These are phyloP conservation scores for Apomyelois bistriatella DNA, from an alignment of 2,888 invertebrate species.

Conservation along the genomic window DNA sequence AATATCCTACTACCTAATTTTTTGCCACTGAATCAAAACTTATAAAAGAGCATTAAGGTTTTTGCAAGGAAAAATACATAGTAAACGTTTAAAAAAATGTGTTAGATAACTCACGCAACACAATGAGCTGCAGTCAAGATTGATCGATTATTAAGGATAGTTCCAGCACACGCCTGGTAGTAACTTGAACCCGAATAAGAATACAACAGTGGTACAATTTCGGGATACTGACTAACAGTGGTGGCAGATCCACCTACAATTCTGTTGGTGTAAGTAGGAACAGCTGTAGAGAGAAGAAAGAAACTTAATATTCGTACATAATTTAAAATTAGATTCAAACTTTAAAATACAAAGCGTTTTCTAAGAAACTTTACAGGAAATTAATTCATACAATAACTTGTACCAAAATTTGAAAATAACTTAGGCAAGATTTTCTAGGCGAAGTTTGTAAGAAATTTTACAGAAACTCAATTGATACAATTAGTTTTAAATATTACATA, in stretches of 20 bases:
- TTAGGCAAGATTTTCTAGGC: too few species aligned
- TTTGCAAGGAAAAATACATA: too few species aligned
- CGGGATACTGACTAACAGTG: slow-evolving; percentile 32
- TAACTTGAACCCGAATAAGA: slow-evolving; percentile 17
- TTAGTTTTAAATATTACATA: not conserved
- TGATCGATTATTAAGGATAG: slow-evolving; percentile 29
- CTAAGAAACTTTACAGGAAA: too few species aligned
- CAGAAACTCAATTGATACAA: not conserved
- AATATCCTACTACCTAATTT: too few species aligned
- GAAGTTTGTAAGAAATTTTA: not conserved
- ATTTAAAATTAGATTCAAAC: too few species aligned
- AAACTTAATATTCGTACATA: not conserved
- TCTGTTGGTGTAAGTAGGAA: slow-evolving; percentile 21
- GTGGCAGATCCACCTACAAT: slow-evolving; percentile 42
- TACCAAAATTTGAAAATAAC: not conserved
- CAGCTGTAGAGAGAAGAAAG: not conserved
- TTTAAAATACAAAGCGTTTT: too few species aligned
- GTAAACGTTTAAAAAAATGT: not conserved
- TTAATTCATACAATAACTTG: too few species aligned
- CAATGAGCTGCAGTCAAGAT: slow-evolving; percentile 31
- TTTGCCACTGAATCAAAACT: too few species aligned
- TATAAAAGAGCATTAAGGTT: too few species aligned
- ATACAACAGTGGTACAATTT: slow-evolving; percentile 29
- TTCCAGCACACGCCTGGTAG: slow-evolving; percentile 29
- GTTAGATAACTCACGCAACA: slow-evolving; percentile 18